A percentile compares a stretch with the other conserved stretches of the same genome.
phyloP scores from a whole-genome alignment of 2,888 invertebrate species.

The Mimachlamys varia region DNA sequence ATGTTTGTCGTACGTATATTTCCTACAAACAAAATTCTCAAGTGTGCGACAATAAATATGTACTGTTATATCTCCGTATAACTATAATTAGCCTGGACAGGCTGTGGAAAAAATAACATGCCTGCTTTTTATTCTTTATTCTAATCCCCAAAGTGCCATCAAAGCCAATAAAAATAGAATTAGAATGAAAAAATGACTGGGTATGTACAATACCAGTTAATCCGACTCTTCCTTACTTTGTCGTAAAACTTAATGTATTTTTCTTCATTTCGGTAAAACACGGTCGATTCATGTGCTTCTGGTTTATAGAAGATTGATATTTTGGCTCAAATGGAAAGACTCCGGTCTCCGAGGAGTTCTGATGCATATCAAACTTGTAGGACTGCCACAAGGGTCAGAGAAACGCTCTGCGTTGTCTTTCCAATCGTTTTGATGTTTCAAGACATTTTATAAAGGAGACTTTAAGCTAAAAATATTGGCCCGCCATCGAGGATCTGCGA shows the following conservation, averaged over 20 bases:
- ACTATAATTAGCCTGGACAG: background rate
- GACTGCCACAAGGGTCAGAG: background rate
- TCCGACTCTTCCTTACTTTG: background rate
- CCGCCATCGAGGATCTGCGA: background rate
- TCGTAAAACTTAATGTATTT: background rate
- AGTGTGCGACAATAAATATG: too few relatives aligned
- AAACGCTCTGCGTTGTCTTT: background rate
- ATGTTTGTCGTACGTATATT: too few relatives aligned
- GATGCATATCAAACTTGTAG: background rate
- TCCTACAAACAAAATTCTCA: too few relatives aligned
- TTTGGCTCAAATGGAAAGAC: background rate
- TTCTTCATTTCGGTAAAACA: background rate
- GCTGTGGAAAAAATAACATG: background rate
- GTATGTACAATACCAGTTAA: background rate
- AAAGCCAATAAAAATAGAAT: background rate
- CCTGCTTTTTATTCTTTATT: background rate
- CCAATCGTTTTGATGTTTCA: background rate
- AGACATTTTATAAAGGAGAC: background rate
- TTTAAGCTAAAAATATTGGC: background rate
- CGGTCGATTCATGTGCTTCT: background rate
- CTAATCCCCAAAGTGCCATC: background rate
- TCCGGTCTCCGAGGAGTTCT: background rate
- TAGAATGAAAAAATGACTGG: background rate
- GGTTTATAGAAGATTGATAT: conserved; percentile 27
- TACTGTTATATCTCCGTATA: background rate